Evolutionary conservation across 92 coral and sea anemone genomes (phyloP).

Genomic region (Zoanthus solanderi): DNA sequence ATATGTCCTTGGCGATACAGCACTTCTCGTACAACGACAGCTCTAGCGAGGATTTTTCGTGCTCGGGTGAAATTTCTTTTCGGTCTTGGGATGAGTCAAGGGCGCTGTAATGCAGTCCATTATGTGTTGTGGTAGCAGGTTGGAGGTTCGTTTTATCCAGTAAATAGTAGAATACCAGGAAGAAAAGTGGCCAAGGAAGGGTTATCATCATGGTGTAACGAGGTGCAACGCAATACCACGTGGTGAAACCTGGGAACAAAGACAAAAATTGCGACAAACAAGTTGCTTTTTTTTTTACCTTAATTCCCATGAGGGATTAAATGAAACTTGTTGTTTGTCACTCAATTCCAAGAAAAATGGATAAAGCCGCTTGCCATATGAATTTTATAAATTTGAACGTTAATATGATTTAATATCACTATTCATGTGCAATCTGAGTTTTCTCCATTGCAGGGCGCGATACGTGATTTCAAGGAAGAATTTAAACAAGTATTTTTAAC

Average conservation of each 20-base stretch:
- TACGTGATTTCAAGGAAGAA: too few relatives aligned
- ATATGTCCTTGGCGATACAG: slow-evolving; percentile 59
- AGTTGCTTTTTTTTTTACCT: too few relatives aligned
- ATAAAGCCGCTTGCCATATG: too few relatives aligned
- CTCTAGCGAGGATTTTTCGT: not conserved
- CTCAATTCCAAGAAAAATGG: too few relatives aligned
- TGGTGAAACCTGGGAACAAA: slow-evolving; percentile 43
- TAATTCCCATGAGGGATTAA: too few relatives aligned
- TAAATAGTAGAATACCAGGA: slow-evolving; percentile 44
- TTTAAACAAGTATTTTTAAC: too few relatives aligned
- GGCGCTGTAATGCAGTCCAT: slow-evolving; percentile 22
- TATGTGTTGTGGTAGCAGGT: not conserved
- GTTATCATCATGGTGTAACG: slow-evolving; percentile 56
- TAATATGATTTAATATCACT: too few relatives aligned
- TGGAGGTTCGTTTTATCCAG: slow-evolving; percentile 56
- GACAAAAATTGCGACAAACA: not conserved
- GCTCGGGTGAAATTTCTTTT: slow-evolving; percentile 10
- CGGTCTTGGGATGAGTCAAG: slow-evolving; percentile 12
- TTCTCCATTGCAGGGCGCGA: too few relatives aligned
- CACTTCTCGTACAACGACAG: slow-evolving; percentile 53
- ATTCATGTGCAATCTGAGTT: too few relatives aligned
- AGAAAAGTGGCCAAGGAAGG: slow-evolving; percentile 58
- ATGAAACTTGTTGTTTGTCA: too few relatives aligned
- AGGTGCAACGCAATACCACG: slow-evolving; percentile 66
- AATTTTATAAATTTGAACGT: too few relatives aligned